Evolutionary conservation across 2,888 invertebrate species (phyloP), one percentile per base, ranked within the genome.

Genomic region (Cryptophagus acutangulus): DNA sequence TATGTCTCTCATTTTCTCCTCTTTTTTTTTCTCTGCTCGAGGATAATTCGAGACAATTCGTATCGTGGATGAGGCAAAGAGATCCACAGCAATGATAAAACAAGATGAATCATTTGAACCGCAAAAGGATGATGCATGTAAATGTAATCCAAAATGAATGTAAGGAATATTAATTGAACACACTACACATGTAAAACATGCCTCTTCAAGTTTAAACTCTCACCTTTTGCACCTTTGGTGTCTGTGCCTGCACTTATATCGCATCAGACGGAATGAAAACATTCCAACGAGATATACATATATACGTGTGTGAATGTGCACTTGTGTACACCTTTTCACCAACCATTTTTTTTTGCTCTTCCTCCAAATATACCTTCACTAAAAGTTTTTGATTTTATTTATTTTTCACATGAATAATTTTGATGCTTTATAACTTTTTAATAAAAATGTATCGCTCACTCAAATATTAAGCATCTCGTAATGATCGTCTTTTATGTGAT

Each of bases 131-230:
- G 28, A 3, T 31, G 16, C 37, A 34, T 35, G 26, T 6, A 26
- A 46, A 44, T 36, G 31, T 28, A 38, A 43, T 40, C 33, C 31
- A 39, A 33, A 44, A 40, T 36, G 33, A 24, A 40, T 30, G 33
- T 44, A 45, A 37, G 42, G 41, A 31, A 40, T 42, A 47, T 47
- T 47, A 47, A 47, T 47, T 45, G 47, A 45, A 47, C 40, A 41
- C 26, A 36, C 39, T 18, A 29, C n/a, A n/a, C 25, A 17, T 14
- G 15, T 17, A 35, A 16, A 36, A 41, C 25, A 13, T 25, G 28
- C 36, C 37, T 41, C 29, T 36, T 37, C n/a, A 33, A 41, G 41
- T 37, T 41, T 36, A 34, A 33, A 37, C 34, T 38, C 43, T 31
- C 41, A 38, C 43, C 46, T 34, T 26, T 17, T 40, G 17, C 17